A percentile compares a stretch with the other conserved stretches of the same genome.
Evolutionary conservation across 2,888 invertebrate genomes (phyloP).

Genomic region (Plemyria rubiginata): DNA sequence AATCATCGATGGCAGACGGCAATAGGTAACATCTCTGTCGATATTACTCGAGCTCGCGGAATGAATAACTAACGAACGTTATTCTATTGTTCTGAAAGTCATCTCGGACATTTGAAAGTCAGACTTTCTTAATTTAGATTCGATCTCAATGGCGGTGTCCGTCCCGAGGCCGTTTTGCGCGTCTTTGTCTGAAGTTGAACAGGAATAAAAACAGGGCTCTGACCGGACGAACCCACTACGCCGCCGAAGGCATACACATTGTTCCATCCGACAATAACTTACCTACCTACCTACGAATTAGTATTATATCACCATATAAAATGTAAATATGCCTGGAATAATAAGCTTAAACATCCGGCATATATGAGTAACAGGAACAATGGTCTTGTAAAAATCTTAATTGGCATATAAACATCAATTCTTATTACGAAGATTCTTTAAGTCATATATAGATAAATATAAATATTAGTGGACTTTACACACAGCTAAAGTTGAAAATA

Average conservation of each 20-base stretch:
- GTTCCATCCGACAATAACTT: conserved; percentile 26
- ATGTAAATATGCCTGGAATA: conserved; percentile 25
- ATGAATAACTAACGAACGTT: conserved; percentile 16
- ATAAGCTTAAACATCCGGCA: conserved; percentile 30
- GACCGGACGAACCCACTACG: conserved; percentile 31
- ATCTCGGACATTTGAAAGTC: conserved; percentile 40
- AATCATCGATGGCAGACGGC: conserved; percentile 31
- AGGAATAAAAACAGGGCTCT: conserved; percentile 40
- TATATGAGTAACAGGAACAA: conserved; percentile 14
- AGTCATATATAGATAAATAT: neutral
- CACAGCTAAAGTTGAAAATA: too few relatives aligned
- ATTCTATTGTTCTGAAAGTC: conserved; percentile 31
- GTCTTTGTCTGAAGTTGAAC: conserved; percentile 37
- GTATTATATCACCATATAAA: conserved; percentile 6
- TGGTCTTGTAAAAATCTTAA: conserved; percentile 14
- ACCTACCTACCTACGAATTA: conserved; percentile 5
- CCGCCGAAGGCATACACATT: conserved; percentile 29
- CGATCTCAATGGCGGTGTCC: conserved; percentile 26
- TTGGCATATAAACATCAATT: neutral
- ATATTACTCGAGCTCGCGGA: neutral
- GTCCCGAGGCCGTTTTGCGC: conserved; percentile 29
- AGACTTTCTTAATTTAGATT: conserved; percentile 43
- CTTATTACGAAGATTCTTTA: neutral
- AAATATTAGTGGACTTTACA: too few relatives aligned
- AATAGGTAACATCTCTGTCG: conserved; percentile 10